Base-by-base conservation (phyloP, 2,797 vertebrate species). In the Salmo trutta region DNA sequence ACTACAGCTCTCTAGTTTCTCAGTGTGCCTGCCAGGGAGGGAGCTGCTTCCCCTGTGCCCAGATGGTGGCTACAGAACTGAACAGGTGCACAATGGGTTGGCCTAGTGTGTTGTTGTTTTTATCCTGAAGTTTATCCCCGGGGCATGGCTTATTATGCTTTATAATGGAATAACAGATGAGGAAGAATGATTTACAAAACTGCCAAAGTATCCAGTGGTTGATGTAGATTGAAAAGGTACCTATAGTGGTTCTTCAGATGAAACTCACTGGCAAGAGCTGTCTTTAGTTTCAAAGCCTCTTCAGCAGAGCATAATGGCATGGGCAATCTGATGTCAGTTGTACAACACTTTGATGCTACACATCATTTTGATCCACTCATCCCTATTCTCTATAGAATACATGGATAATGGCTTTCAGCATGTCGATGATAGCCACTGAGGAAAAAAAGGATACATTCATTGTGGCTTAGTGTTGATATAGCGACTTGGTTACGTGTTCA, bases 1-100 rank as follows among this genome's bases (percentile, higher is more conserved):
- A n/a, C 70, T 81, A 71, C 36, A 51, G 29, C 75, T 76, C 41
- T 47, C 72, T 52, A 75, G 66, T 76, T 82, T 71, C 36, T 77
- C 59, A 36, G 68, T 41, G 59, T 62, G 3, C 31, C 64, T 62
- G 75, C 75, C 79, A 77, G 69, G 24, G 68, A 62, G 53, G 66
- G 41, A 71, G 54, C 56, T 84, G 79, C 69, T 71, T 85, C 52
- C 74, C 64, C 80, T 83, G 41, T 83, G 91, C 88, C 85, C 91
- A 93, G 92, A 93, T 93, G 92, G 91, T 84, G 83, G 81, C 83
- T 79, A 83, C 89, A 90, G 83, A 82, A 83, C 80, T 72, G 87
- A 89, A 85, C 91, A 90, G 90, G 91, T 91, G 89, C 80, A 83
- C 62, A 76, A 81, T 80, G 77, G 87, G 85, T 47, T 47, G 83